These are phyloP conservation scores for Drosophila triauraria DNA, from an alignment of 1,140 invertebrate species.

Conservation along the genomic window DNA sequence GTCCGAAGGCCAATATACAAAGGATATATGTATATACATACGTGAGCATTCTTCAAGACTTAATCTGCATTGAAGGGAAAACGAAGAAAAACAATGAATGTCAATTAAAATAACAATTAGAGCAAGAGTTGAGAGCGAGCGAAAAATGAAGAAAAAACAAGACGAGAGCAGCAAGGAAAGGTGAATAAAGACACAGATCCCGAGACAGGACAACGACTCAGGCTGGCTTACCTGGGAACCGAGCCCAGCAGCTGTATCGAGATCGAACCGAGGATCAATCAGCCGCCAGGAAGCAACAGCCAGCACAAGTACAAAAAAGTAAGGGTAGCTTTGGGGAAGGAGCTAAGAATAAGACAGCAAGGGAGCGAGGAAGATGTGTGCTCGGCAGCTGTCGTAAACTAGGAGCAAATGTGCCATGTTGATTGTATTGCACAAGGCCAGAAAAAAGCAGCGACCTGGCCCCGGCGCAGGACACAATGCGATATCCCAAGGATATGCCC, in stretches of 20 bases:
- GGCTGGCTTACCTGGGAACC: slow-evolving; percentile 48
- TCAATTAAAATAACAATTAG: slow-evolving; percentile 49
- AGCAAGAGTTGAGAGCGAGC: slow-evolving; percentile 20
- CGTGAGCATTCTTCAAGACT: not conserved
- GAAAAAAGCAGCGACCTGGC: slow-evolving; percentile 22
- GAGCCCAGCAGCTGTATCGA: slow-evolving; percentile 65
- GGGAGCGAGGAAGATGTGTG: slow-evolving; percentile 29
- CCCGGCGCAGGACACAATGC: slow-evolving; percentile 37
- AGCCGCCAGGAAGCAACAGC: slow-evolving; percentile 64
- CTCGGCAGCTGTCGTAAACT: slow-evolving; percentile 76
- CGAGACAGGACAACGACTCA: slow-evolving; percentile 35
- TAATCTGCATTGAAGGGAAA: slow-evolving; percentile 9
- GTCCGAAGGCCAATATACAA: not conserved
- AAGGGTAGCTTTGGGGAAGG: slow-evolving; percentile 52
- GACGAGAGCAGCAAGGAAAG: slow-evolving; percentile 2
- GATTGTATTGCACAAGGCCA: slow-evolving; percentile 36
- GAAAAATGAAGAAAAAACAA: slow-evolving; percentile 7
- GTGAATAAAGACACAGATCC: slow-evolving; percentile 25
- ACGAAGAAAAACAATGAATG: slow-evolving; percentile 1
- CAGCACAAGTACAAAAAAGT: slow-evolving; percentile 54
- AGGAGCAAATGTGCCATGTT: slow-evolving; percentile 57
- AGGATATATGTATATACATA: no score
- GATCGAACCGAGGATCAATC: slow-evolving; percentile 75
- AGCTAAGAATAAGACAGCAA: slow-evolving; percentile 8
- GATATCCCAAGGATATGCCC: slow-evolving; percentile 30